phyloP scores from a whole-genome alignment of 2,797 vertebrate genomes.

The Cyclura pinguis region DNA sequence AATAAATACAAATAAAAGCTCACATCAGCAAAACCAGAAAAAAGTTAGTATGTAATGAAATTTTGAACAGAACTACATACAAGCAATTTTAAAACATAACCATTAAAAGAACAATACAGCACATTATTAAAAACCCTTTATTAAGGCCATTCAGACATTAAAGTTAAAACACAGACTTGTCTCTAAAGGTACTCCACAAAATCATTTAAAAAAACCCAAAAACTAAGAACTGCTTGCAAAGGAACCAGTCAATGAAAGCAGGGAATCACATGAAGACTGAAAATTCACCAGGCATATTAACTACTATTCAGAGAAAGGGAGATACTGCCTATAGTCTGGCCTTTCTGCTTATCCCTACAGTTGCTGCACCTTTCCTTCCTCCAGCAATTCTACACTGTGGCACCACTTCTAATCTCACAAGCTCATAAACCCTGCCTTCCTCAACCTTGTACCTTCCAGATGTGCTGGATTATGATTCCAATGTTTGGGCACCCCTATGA shows the following conservation, averaged over 20 bases:
- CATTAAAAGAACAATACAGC: too few species aligned
- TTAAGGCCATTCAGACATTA: not conserved
- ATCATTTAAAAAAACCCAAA: not conserved
- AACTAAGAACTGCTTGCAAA: not conserved
- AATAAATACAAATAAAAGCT: too few species aligned
- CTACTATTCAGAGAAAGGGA: not conserved
- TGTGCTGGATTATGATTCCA: not conserved
- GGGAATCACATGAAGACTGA: not conserved
- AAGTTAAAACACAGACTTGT: not conserved
- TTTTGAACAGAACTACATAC: too few species aligned
- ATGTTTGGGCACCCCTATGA: too few species aligned
- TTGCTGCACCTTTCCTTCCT: too few species aligned
- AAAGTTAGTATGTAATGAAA: too few species aligned
- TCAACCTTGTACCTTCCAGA: not conserved
- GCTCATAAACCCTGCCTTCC: not conserved
- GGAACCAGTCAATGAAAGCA: not conserved
- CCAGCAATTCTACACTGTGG: too few species aligned
- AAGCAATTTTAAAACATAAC: too few species aligned
- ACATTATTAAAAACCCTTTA: not conserved
- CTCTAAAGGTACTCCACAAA: not conserved
- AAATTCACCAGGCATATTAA: not conserved
- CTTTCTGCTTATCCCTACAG: not conserved
- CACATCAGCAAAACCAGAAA: too few species aligned
- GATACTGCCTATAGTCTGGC: too few species aligned
- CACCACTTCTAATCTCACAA: not conserved